Evolutionary conservation across 2,113 vertebrate species (phyloP), one percentile per base, ranked within the genome.

Genomic region (Apeltes quadracus): DNA sequence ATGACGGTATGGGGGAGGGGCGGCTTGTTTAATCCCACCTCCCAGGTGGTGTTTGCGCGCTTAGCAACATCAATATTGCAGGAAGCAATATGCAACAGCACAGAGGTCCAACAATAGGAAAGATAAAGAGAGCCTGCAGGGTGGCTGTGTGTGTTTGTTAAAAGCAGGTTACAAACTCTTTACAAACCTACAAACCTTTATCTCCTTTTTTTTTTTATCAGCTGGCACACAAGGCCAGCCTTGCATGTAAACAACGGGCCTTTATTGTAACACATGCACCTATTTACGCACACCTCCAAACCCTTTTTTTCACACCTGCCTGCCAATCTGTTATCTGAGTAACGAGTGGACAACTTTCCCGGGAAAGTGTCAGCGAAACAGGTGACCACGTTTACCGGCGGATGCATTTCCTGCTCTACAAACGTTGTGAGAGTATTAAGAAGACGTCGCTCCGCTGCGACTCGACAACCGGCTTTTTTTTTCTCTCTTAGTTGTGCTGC

Each of bases 41-140:
- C 66, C 69, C 85, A 88, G 78, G 84, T 84, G 87, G 76, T 78
- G 76, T 88, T 64, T 75, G 68, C 14, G 16, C 34, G 61, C 57
- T 38, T 23, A 29, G 13, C 29, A 39, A 48, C 76, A 79, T 87
- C 15, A 85, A 87, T 88, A 84, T 48, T 84, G 59, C 46, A 87
- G 66, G 50, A 83, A 32, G 59, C 57, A 67, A 53, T 18, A 51
- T 15, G 38, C 56, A 80, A 44, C 54, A 36, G 15, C 23, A 38
- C 50, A 57, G 64, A 29, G 69, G 73, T 79, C 51, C 54, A 18
- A 85, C 58, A 61, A 82, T 65, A 44, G 48, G 6, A 48, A 44
- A 41, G 51, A 54, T 22, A 61, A 81, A 64, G 61, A 67, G 25
- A 70, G 18, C 51, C 14, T 18, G 6, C 8, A 34, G 46, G 61